A percentile compares a stretch with the other conserved stretches of the same genome.
These are phyloP conservation scores for Dasyornis broadbenti DNA, from an alignment of 2,113 vertebrate species.

Conservation along the genomic window DNA sequence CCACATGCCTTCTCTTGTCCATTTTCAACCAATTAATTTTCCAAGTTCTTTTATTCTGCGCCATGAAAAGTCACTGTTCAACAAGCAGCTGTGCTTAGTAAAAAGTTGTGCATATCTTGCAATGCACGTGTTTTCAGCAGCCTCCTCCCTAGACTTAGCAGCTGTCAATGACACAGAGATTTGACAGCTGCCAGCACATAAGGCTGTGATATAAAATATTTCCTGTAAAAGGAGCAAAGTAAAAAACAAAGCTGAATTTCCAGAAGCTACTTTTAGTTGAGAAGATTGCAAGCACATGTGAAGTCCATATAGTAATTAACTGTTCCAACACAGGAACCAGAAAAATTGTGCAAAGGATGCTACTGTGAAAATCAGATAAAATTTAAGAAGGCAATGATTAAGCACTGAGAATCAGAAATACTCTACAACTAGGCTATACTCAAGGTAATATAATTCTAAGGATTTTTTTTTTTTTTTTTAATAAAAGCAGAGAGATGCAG, in stretches of 20 bases:
- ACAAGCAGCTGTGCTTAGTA: background rate
- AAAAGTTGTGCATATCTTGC: background rate
- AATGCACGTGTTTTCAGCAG: background rate
- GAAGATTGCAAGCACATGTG: background rate
- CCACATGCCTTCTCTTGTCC: background rate
- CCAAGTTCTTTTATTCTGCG: background rate
- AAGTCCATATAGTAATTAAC: background rate
- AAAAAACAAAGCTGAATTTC: background rate
- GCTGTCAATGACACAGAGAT: background rate
- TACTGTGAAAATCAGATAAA: background rate
- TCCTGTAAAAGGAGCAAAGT: background rate
- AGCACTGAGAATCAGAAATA: background rate
- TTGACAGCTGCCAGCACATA: background rate
- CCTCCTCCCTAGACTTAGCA: background rate
- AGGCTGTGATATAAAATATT: background rate
- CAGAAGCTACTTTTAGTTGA: conserved; percentile 7
- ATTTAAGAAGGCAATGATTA: background rate
- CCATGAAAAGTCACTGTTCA: background rate
- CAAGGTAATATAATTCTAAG: background rate
- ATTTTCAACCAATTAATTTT: background rate
- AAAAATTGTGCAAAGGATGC: background rate
- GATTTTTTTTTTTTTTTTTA: background rate
- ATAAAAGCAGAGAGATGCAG: background rate
- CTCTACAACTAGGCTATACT: background rate
- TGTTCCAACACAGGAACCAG: background rate